Percentiles rank a stretch among this genome's conserved stretches.
Evolutionary conservation across 2,113 vertebrate genomes (phyloP).

Genomic region (Columba janthina): DNA sequence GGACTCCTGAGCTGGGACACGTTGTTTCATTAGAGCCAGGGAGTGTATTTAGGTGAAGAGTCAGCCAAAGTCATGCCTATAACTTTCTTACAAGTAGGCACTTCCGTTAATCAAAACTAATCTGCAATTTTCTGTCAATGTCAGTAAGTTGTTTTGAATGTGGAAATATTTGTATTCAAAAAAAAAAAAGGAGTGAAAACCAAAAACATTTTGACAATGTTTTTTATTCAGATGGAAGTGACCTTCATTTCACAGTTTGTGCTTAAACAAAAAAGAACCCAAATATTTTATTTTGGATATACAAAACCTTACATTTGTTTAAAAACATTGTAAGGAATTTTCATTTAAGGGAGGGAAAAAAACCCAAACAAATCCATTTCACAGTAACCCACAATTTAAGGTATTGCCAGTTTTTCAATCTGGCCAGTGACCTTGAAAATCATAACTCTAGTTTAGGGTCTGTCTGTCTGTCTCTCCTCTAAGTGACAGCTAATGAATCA

Average conservation of each 20-base stretch:
- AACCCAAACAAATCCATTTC: slow-evolving; percentile 40
- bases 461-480: slow-evolving; percentile 17
- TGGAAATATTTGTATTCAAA: not conserved
- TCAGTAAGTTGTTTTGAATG: not conserved
- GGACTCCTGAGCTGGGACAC: not conserved
- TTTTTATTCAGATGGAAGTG: not conserved
- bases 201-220: not conserved
- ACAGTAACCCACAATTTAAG: not conserved
- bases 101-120: not conserved
- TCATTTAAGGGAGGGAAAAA: not conserved
- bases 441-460: slow-evolving; percentile 22
- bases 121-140: not conserved
- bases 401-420: not conserved
- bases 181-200: not conserved
- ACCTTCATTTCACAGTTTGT: not conserved
- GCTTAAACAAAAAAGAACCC: not conserved
- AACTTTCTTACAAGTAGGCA: not conserved
- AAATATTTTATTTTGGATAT: not conserved
- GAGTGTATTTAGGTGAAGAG: not conserved
- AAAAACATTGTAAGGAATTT: not conserved
- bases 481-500: slow-evolving; percentile 47
- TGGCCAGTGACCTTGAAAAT: slow-evolving; percentile 46
- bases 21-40: not conserved
- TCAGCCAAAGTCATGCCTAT: not conserved
- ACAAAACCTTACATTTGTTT: not conserved